Base-by-base conservation (phyloP, 2,888 invertebrate species). In the Latrodectus hesperus region DNA sequence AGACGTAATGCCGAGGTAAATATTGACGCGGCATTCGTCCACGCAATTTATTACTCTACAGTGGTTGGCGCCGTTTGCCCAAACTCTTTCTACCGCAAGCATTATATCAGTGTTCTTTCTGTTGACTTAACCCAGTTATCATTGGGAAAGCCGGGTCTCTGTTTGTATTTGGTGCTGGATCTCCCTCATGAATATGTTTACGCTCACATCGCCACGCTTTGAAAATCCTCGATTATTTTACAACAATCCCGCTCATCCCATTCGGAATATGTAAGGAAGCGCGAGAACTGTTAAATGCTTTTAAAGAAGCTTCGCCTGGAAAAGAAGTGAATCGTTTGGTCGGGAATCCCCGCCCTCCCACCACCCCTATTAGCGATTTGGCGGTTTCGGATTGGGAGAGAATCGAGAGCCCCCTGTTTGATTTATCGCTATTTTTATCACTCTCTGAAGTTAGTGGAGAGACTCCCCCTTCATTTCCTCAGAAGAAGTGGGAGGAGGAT, bases 71-170 rank as follows among this genome's bases (percentile, higher is more conserved):
- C 76, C 51, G 85, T 85, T 86, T 86, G 81, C 86, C 65, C 74
- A 83, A 88, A 88, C 88, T 88, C 88, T 88, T 88, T 88, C 88
- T 78, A 88, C 88, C 88, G 68, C 88, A 88, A 88, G 83, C 78
- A 83, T 83, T 83, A 79, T 82, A 83, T 82, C 88, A 83, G 83
- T 83, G 88, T 88, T 88, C 88, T 88, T 88, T 88, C 74, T 83
- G 88, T 88, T 88, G 83, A 67, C 77, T 55, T 83, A 88, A 88
- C 88, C 88, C 78, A 88, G 88, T 88, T 88, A 88, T 83, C 88
- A 88, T 72, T 83, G 77, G 11, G 60, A 81, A 78, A 78, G 88
- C 70, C 68, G 75, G 60, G 75, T 73, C 88, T 82, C 88, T 83
- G 88, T 82, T 82, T 88, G 88, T 83, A 83, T 83, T 82, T 83